phyloP scores from a whole-genome alignment of 2,888 invertebrate species.

The Eupithecia abbreviata region DNA sequence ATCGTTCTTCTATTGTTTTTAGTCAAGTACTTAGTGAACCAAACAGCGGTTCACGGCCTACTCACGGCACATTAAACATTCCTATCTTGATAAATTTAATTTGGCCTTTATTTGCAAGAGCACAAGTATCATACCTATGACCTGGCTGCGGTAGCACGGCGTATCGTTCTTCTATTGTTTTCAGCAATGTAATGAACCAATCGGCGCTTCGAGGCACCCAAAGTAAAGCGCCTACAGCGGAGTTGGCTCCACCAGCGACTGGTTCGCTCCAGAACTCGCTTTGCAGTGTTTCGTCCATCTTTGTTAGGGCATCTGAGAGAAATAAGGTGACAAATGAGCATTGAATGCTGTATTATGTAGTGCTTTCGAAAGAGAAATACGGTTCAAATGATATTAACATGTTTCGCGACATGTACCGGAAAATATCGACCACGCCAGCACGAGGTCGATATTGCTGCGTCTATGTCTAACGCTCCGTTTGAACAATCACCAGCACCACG shows the following conservation, averaged over 20 bases:
- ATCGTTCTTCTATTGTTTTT: constrained; percentile 85
- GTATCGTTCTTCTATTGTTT: constrained; percentile 94
- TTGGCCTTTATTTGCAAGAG: not conserved
- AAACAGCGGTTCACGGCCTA: not conserved
- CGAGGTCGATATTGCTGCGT: too few relatives aligned
- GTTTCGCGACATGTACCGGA: too few relatives aligned
- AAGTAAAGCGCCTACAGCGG: constrained; percentile 84
- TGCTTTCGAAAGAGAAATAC: too few relatives aligned
- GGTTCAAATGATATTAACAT: too few relatives aligned
- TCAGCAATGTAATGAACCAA: constrained; percentile 92
- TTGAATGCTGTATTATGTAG: not conserved
- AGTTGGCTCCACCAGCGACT: constrained; percentile 71
- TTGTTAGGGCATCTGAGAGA: constrained; percentile 91
- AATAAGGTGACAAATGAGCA: not conserved
- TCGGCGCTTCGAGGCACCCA: constrained; percentile 95
- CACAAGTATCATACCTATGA: constrained; percentile 83
- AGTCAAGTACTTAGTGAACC: constrained; percentile 81
- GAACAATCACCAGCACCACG: too few relatives aligned
- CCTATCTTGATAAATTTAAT: not conserved
- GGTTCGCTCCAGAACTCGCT: constrained; percentile 89
- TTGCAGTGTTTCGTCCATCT: constrained; percentile 93
- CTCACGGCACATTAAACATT: constrained; percentile 48
- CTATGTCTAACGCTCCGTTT: too few relatives aligned
- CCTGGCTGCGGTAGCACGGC: constrained; percentile 92
- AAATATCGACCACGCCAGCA: too few relatives aligned